phyloP scores from a whole-genome alignment of 2,797 vertebrate species.

The Rhincodon typus region DNA sequence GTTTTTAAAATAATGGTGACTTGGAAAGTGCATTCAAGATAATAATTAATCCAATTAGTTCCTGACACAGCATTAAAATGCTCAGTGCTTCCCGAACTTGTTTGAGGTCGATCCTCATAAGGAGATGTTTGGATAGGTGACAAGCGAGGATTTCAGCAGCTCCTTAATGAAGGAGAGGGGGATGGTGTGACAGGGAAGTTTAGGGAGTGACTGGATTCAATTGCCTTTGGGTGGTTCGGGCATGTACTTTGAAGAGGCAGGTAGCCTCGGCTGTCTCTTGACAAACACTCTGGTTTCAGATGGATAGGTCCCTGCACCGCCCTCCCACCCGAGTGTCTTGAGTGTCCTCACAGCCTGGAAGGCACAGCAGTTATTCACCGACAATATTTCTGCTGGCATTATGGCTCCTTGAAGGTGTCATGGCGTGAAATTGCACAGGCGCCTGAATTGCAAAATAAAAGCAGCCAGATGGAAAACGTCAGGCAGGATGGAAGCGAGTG shows the following conservation, averaged over 20 bases:
- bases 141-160: no score
- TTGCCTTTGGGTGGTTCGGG: not conserved
- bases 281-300: not conserved
- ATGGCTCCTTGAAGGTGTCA: not conserved
- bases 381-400: not conserved
- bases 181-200: no score
- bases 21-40: not conserved
- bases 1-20: not conserved
- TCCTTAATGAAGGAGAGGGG: no score
- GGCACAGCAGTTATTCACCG: not conserved
- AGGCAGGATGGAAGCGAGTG: not conserved
- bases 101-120: no score
- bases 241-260: not conserved
- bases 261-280: not conserved
- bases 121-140: no score
- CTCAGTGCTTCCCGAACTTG: no score
- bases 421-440: not conserved
- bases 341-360: not conserved
- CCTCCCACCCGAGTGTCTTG: not conserved
- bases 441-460: not conserved
- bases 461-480: not conserved
- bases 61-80: not conserved
- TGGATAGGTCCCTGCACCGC: not conserved
- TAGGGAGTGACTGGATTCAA: no score
- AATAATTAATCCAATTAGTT: not conserved